Base-by-base conservation (phyloP, 2,888 invertebrate genomes). In the Harmothoe impar region DNA sequence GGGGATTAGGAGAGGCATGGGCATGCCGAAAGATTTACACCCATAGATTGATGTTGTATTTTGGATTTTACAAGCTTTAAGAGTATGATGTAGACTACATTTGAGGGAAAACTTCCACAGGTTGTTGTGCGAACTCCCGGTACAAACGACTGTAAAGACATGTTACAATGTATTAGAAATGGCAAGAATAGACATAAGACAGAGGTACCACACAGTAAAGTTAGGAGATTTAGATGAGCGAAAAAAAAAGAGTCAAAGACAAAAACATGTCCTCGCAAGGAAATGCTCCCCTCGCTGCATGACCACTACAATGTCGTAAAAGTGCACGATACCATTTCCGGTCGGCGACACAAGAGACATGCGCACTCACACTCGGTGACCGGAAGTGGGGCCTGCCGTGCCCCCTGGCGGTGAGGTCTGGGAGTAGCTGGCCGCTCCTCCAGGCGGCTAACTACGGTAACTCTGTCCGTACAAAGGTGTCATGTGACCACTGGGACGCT, bases 311-410 rank as follows among this genome's bases (percentile, higher is more conserved):
- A 7, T 62, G 62, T 62, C 20, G 20, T 5, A 62, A 62, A 62
- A n/a, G 15, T 62, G 62, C 62, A 3, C 62, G 62, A 20, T 62
- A 62, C 20, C 23, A 62, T 77, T 31, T 77, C 77, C 29, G 1
- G 31, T 31, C 7, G 77, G 25, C 77, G 15, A 17, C 5, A 31
- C 29, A 25, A 17, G 77, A 77, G 77, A 77, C 29, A 77, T 77
- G 77, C 29, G 77, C 77, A 25, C 20, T 77, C 77, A 77, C 77
- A 77, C 77, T 31, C 77, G n/a, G 29, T 77, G 77, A 77, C 77
- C 77, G 77, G 77, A 43, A 43, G 43, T 43, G 5, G 3, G 43
- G 3, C 43, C 10, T 10, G 10, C 43, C 43, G 43, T 43, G 43
- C 43, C 43, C 43, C 43, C 43, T 43, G 43, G 43, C 43, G 10